Conservation (phyloP, 2,113 vertebrate genomes). For the Nanorana parkeri region DNA sequence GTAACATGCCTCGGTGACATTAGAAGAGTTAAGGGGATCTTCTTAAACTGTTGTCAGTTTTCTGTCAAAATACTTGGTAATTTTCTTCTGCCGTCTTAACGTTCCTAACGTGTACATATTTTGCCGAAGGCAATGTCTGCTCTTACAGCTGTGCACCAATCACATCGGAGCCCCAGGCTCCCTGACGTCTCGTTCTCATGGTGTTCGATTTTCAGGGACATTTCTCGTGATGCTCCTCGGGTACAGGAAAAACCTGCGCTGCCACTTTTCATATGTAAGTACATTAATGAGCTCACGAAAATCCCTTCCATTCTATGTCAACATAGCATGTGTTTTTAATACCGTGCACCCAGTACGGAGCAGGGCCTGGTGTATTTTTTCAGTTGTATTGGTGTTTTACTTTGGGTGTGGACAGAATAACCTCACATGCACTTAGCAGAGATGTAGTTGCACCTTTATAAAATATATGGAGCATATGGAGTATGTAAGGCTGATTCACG, state of each 20-base stretch:
- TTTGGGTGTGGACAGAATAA: background rate
- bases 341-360: background rate
- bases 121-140: background rate
- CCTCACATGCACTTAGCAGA: background rate
- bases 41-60: no score
- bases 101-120: background rate
- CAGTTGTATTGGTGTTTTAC: background rate
- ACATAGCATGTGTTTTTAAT: background rate
- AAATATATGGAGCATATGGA: no score
- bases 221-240: background rate
- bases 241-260: constrained; percentile 2
- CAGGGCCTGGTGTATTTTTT: no score
- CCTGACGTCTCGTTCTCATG: background rate
- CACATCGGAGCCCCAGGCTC: background rate
- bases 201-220: background rate
- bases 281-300: constrained; percentile 15
- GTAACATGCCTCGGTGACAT: no score
- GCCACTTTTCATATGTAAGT: background rate
- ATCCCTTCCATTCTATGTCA: constrained; percentile 9
- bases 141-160: background rate
- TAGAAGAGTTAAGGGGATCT: no score
- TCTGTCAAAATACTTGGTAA: no score
- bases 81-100: background rate
- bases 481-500: no score
- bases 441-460: no score